Evolutionary conservation across 2,888 invertebrate species (phyloP), one percentile per base, ranked within the genome.

Genomic region (Eupeodes latifasciatus): DNA sequence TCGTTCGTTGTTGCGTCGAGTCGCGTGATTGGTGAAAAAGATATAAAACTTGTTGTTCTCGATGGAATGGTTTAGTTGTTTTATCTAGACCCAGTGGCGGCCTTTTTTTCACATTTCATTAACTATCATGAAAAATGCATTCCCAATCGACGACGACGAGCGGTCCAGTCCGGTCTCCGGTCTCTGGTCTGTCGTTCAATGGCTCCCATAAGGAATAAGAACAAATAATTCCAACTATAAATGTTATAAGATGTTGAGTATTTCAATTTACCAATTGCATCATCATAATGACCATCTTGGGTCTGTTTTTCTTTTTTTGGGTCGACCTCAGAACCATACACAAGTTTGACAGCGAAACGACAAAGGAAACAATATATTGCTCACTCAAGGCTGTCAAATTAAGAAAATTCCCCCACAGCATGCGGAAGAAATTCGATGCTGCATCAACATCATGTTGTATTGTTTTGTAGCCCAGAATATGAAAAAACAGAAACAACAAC

Each of bases 321-420:
- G n/a, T 53, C 53, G 62, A 53, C 27, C 62, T 11, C 53, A 74
- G 36, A 80, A 75, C 69, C 66, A 69, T 71, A 76, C 66, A 69
- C 69, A 76, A 75, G 47, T 71, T 71, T 77, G 76, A 72, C 83
- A 81, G 55, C 49, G 10, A 77, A 40, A 72, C 78, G 36, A 19
- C 19, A 47, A 64, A 49, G 51, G 66, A 36, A 67, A 72, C 55
- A 77, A 84, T 75, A 87, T 66, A 83, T 80, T 57, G 62, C 88
- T 81, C 85, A 88, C 88, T 88, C 85, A 84, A 88, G 88, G 88
- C 88, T 88, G 88, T 85, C 88, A 88, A 88, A 88, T 88, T 88
- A 88, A 81, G 88, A 77, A 88, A 85, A 77, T 81, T 71, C 40
- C 85, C 88, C 88, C 85, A 69, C 81, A 88, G 88, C 88, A 81